phyloP scores from a whole-genome alignment of 2,113 vertebrate species.

The Semnornis frantzii region DNA sequence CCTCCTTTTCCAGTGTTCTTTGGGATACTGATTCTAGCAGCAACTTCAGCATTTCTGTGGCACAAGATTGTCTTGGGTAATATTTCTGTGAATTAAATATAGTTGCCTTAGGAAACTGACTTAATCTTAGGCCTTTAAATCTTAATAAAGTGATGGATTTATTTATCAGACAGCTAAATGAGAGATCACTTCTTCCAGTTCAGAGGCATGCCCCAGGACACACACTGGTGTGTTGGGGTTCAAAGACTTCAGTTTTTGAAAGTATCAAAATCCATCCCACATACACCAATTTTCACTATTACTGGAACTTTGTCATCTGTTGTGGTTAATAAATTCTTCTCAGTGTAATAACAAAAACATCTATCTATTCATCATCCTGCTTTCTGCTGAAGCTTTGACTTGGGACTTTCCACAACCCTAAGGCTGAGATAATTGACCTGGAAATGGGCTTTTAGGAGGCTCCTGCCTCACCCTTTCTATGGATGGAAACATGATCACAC shows the following conservation, averaged over 20 bases:
- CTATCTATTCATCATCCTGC: not conserved
- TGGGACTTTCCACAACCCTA: not conserved
- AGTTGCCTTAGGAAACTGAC: not conserved
- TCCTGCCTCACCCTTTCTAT: not conserved
- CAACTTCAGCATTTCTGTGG: not conserved
- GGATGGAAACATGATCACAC: not conserved
- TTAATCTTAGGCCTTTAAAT: not conserved
- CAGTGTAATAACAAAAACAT: not conserved
- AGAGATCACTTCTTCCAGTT: not conserved
- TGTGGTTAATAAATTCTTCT: not conserved
- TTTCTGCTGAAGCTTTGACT: not conserved
- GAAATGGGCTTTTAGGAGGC: not conserved
- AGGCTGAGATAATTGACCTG: not conserved
- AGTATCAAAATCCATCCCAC: not conserved
- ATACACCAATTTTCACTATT: not conserved
- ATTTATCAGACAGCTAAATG: not conserved
- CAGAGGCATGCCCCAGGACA: not conserved
- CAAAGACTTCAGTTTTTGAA: not conserved
- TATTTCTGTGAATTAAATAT: not conserved
- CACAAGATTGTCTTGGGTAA: not conserved
- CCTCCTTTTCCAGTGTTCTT: not conserved
- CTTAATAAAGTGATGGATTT: not conserved
- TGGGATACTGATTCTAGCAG: not conserved
- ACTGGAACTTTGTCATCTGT: not conserved
- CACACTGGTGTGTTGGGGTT: not conserved